Evolutionary conservation across 2,797 vertebrate genomes (phyloP).

Genomic region (Ceyx erithaca): DNA sequence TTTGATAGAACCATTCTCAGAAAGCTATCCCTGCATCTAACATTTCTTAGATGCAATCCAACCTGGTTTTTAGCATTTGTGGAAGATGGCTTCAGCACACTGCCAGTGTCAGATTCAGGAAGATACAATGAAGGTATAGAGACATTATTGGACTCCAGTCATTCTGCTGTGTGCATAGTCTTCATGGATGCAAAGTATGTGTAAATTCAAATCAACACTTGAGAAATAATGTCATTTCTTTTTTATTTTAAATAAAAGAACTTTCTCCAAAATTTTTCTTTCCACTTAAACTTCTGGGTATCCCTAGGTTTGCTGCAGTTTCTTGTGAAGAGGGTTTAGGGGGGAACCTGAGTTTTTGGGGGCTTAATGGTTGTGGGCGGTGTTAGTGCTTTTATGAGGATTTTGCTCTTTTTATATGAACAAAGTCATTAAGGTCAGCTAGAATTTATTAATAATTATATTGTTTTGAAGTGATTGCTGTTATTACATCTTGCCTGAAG

Average conservation of each 20-base stretch:
- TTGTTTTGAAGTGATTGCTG: not conserved
- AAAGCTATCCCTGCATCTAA: slow-evolving; percentile 15
- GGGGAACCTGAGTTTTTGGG: not conserved
- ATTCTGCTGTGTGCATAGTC: not conserved
- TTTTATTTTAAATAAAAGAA: not conserved
- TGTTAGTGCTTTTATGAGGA: not conserved
- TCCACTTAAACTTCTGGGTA: not conserved
- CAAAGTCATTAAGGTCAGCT: not conserved
- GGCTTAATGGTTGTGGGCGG: not conserved
- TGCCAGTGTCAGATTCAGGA: not conserved
- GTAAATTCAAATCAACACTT: slow-evolving; percentile 22
- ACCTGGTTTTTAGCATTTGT: not conserved
- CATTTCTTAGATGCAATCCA: slow-evolving; percentile 14
- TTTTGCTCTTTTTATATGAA: not conserved
- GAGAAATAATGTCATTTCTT: not conserved
- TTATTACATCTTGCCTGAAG: not conserved
- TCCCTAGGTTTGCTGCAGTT: not conserved
- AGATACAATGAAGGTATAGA: not conserved
- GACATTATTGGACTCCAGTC: not conserved
- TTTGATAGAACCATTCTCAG: not conserved
- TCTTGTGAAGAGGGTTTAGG: not conserved
- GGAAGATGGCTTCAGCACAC: not conserved
- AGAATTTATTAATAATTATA: not conserved
- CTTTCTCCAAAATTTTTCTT: not conserved
- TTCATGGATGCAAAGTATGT: not conserved